These are phyloP conservation scores for Sebastolobus altivelis DNA, from an alignment of 2,797 vertebrate species.

Conservation along the genomic window DNA sequence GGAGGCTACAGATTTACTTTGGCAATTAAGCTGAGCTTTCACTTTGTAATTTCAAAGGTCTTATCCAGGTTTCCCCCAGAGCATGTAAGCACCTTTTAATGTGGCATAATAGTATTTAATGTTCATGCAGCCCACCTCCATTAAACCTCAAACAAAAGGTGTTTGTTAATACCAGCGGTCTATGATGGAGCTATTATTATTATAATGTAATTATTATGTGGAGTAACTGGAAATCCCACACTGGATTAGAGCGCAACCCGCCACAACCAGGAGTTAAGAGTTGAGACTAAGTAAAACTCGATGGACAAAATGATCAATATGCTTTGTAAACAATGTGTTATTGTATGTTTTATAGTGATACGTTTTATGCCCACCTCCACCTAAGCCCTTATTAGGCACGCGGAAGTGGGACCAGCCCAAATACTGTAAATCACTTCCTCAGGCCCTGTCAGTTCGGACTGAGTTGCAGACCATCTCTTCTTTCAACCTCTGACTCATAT, in stretches of 20 bases:
- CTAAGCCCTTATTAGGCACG: neutral
- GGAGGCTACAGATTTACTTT: neutral
- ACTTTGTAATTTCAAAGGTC: constrained; percentile 1
- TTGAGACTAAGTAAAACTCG: neutral
- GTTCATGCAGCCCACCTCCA: neutral
- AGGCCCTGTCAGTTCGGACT: neutral
- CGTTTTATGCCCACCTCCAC: neutral
- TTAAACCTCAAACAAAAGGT: neutral
- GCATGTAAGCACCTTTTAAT: neutral
- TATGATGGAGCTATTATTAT: neutral
- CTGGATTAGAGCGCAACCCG: neutral
- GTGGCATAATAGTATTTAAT: neutral
- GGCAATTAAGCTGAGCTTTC: neutral
- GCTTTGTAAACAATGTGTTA: constrained; percentile 1
- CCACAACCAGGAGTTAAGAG: neutral
- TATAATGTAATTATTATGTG: neutral
- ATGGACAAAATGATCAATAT: neutral
- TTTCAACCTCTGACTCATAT: constrained; percentile 6
- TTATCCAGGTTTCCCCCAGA: neutral
- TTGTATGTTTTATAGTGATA: neutral
- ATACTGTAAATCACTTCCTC: neutral
- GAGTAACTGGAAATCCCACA: neutral
- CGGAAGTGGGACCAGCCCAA: neutral
- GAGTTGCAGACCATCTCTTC: neutral
- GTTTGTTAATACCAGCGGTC: neutral